Evolutionary conservation across 2,888 invertebrate genomes (phyloP), one percentile per base, ranked within the genome.

Genomic region (Nephrotoma flavescens): DNA sequence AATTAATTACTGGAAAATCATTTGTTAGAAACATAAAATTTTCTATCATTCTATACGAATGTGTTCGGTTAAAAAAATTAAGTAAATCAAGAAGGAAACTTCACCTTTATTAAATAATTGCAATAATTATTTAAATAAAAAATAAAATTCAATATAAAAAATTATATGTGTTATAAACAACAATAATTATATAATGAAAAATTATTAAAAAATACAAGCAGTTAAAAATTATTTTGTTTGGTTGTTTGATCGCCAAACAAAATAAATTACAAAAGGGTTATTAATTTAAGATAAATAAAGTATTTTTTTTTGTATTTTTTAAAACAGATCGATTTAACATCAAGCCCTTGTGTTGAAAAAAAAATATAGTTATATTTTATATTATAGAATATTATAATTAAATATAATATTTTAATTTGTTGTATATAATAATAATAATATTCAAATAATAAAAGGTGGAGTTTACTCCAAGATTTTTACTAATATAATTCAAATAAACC

Each of bases 81-180:
- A 88, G 87, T 88, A 87, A 87, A 88, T 88, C 84, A 88, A 88
- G 90, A 91, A 92, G 92, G 91, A 92, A 92, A 92, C 92, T 92
- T 91, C 92, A 92, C 92, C 92, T 92, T 92, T 89, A 88, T 89
- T 89, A 88, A 88, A 87, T 86, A 87, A 71, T 71, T 71, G 71
- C 71, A 19, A 4, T 71, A 71, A 71, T 71, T 71, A 71, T 71
- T 71, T 45, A 84, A 86, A 86, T 86, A 85, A 87, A 84, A 84
- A 86, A 57, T 44, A 84, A 87, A 83, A 71, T 83, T 86, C 52
- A n/a, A 83, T 83, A 42, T 42, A 84, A 57, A 57, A 57, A 57
- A 57, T 15, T 15, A 57, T n/a, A 4, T 15, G 12, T 41, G 84
- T 84, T 84, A 84, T 84, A 42, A 84, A 84, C 84, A 84, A 84